These are phyloP conservation scores for Oithona nana DNA, from an alignment of 2,888 invertebrate species.

Conservation along the genomic window DNA sequence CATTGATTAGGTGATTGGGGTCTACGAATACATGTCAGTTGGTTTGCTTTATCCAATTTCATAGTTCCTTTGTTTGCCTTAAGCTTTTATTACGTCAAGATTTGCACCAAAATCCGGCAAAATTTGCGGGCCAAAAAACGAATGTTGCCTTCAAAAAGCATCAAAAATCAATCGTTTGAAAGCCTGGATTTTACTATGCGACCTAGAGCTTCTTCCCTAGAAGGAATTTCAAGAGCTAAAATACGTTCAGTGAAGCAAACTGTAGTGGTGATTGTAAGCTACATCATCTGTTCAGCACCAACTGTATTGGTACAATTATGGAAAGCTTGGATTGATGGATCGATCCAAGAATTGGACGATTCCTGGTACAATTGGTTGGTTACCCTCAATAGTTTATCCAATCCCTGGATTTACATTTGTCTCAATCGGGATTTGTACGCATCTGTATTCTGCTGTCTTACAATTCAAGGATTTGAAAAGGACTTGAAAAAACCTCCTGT, in stretches of 20 bases:
- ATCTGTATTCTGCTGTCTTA: background rate
- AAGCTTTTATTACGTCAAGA: slow-evolving; percentile 27
- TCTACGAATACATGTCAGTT: slow-evolving; percentile 24
- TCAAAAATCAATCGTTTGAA: too few species aligned
- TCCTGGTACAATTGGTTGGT: background rate
- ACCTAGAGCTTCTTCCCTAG: slow-evolving; percentile 23
- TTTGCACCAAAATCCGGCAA: slow-evolving; percentile 21
- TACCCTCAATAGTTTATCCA: background rate
- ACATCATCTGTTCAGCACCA: slow-evolving; percentile 33
- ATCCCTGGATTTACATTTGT: background rate
- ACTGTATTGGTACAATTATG: slow-evolving; percentile 28
- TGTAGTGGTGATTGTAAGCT: slow-evolving; percentile 31
- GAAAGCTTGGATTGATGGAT: slow-evolving; percentile 19
- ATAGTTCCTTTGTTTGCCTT: slow-evolving; percentile 30
- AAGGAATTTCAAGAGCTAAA: slow-evolving; percentile 26
- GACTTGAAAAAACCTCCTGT: too few species aligned
- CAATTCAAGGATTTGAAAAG: too few species aligned
- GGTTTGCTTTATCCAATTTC: slow-evolving; percentile 28
- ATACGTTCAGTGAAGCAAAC: slow-evolving; percentile 33
- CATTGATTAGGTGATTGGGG: slow-evolving; percentile 23
- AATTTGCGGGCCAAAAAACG: slow-evolving; percentile 16
- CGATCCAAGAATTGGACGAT: background rate
- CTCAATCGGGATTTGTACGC: background rate
- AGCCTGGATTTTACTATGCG: slow-evolving; percentile 14
- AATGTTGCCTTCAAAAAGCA: background rate